Percentiles rank a stretch among this genome's conserved stretches.
These are phyloP conservation scores for Pampusana beccarii DNA, from an alignment of 2,113 vertebrate genomes.

Conservation along the genomic window DNA sequence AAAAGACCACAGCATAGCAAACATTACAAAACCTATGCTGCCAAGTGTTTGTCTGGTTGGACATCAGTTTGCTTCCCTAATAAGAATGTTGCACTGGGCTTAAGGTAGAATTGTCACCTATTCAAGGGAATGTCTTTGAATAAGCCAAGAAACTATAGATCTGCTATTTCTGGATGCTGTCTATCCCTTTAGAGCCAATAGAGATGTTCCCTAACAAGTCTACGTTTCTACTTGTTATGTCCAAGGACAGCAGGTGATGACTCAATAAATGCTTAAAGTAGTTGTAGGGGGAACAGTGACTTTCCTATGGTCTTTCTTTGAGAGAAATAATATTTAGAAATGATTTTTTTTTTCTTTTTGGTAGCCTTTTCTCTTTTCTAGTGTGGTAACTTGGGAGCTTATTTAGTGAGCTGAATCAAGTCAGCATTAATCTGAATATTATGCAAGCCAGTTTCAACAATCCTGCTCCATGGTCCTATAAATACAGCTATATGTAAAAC, in stretches of 20 bases:
- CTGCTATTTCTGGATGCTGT: background rate
- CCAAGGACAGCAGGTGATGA: background rate
- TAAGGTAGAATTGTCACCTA: background rate
- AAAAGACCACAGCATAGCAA: background rate
- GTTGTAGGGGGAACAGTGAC: background rate
- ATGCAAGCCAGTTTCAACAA: background rate
- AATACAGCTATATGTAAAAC: background rate
- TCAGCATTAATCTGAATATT: background rate
- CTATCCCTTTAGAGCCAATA: background rate
- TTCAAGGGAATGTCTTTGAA: background rate
- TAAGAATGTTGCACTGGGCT: background rate
- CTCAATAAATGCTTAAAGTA: background rate
- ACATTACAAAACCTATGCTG: background rate
- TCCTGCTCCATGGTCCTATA: rapidly evolving
- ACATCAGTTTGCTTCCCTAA: background rate
- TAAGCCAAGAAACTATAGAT: background rate
- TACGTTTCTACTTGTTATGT: background rate
- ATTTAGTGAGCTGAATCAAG: background rate
- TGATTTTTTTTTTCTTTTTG: no score
- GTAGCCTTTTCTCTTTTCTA: background rate
- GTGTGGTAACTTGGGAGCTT: background rate
- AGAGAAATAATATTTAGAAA: background rate
- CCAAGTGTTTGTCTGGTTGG: background rate
- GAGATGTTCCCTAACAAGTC: background rate
- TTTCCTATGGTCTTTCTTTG: background rate